Evolutionary conservation across 2,797 vertebrate species (phyloP), one percentile per base, ranked within the genome.

Genomic region (Glossophaga mutica): DNA sequence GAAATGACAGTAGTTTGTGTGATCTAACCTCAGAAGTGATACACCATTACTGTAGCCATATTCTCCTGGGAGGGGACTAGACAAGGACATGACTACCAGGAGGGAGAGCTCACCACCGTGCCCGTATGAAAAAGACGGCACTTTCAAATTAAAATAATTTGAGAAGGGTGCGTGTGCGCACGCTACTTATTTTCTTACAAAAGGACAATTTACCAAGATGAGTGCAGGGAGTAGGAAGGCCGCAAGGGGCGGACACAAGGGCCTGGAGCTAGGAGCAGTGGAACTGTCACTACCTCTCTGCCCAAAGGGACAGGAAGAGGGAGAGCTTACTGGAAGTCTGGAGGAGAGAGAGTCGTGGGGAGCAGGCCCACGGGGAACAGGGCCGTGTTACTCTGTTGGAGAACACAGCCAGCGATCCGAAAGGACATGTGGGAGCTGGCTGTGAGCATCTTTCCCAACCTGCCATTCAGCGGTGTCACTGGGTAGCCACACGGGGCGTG

Each of bases 151-250:
- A 65, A 19, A 21, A 9, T 46, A 62, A 79, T 74, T 81, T 67
- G 37, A 59, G 67, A 70, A 76, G 46, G 19, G 52, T 88, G 42
- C 37, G 88, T n/a, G 34, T n/a, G 14, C 46, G 10, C 16, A 0
- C 3, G 2, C 11, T 42, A 8, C 70, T 87, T 34, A 42, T 50
- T 93, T 91, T 95, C 78, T 94, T 91, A 67, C 44, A 77, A 94
- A 90, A 2, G 42, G 59, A 52, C n/a, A 39, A 32, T 93, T 93
- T 78, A 77, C 16, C 85, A 81, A 88, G 37, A 50, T 44, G 37
- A 77, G 10, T 82, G 50, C 34, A 55, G 57, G 65, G 71, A 37
- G 68, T 26, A 73, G 44, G 16, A 46, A 85, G 77, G 55, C 32
- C 48, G 55, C 34, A 68, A 50, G 68, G n/a, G 81, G 21, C 34